Percentiles rank a stretch among this genome's conserved stretches.
phyloP scores from a whole-genome alignment of 2,797 vertebrate genomes.

The Tangara arthus region DNA sequence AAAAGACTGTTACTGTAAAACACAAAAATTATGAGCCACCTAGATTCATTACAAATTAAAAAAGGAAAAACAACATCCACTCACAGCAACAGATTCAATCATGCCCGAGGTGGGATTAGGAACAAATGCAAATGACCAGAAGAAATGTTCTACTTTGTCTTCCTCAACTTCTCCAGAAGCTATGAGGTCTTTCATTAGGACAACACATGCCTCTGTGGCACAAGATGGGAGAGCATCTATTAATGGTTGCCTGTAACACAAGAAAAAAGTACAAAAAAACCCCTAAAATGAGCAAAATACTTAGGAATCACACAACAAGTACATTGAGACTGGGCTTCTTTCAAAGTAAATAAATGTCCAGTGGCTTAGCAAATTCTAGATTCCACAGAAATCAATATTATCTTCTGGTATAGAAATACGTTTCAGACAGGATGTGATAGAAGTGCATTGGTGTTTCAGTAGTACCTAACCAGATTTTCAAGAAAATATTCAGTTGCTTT shows the following conservation, averaged over 20 bases:
- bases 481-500: neutral
- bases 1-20: neutral
- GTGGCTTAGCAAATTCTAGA: neutral
- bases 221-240: slow-evolving; percentile 83
- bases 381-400: neutral
- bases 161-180: slow-evolving; percentile 76
- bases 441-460: neutral
- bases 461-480: neutral
- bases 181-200: slow-evolving; percentile 80
- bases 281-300: neutral
- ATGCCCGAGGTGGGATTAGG: slow-evolving; percentile 77
- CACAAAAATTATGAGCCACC: neutral
- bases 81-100: slow-evolving; percentile 80
- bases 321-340: neutral
- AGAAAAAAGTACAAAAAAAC: neutral
- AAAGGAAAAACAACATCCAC: neutral
- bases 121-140: slow-evolving; percentile 80
- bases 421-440: neutral
- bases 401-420: neutral
- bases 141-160: slow-evolving; percentile 74
- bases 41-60: neutral
- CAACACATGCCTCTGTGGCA: slow-evolving; percentile 82
- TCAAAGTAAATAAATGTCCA: neutral
- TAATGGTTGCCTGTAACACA: slow-evolving; percentile 80
- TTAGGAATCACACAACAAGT: neutral